These are phyloP conservation scores for Epirrhoe tristata DNA, from an alignment of 2,888 invertebrate genomes.

Conservation along the genomic window DNA sequence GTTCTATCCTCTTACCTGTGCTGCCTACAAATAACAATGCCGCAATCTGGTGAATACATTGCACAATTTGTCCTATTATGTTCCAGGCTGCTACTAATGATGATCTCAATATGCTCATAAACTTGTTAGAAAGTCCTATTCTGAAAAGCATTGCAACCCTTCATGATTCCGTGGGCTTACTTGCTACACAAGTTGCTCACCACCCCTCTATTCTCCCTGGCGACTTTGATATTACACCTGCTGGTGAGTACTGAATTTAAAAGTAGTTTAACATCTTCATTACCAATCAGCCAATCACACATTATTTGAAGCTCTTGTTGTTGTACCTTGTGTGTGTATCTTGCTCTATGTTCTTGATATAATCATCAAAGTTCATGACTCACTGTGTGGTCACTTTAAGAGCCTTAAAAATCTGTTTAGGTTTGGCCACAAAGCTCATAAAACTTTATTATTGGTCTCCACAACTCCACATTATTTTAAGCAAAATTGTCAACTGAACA, in stretches of 20 bases:
- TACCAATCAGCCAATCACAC: too few species aligned
- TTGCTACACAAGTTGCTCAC: slow-evolving; percentile 94
- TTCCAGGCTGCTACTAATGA: slow-evolving; percentile 86
- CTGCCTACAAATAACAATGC: neutral
- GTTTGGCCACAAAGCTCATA: too few species aligned
- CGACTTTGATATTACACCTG: slow-evolving; percentile 96
- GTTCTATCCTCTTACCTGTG: slow-evolving; percentile 21
- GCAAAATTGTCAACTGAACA: too few species aligned
- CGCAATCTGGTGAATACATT: neutral
- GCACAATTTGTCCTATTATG: neutral
- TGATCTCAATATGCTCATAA: slow-evolving; percentile 93
- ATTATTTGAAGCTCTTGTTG: too few species aligned
- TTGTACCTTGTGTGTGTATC: too few species aligned
- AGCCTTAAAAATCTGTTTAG: too few species aligned
- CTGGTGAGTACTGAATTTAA: slow-evolving; percentile 77
- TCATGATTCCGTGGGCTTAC: slow-evolving; percentile 95
- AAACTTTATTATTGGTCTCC: too few species aligned
- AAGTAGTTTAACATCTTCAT: neutral
- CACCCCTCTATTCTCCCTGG: slow-evolving; percentile 97
- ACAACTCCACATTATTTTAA: too few species aligned
- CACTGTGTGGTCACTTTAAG: too few species aligned
- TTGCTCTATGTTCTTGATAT: too few species aligned
- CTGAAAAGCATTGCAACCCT: slow-evolving; percentile 95
- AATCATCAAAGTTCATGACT: too few species aligned
- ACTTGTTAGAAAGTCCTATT: slow-evolving; percentile 95